Percentiles rank a stretch among this genome's conserved stretches.
These are phyloP conservation scores for Catamblyrhynchus diadema DNA, from an alignment of 2,797 vertebrate species.

Conservation along the genomic window DNA sequence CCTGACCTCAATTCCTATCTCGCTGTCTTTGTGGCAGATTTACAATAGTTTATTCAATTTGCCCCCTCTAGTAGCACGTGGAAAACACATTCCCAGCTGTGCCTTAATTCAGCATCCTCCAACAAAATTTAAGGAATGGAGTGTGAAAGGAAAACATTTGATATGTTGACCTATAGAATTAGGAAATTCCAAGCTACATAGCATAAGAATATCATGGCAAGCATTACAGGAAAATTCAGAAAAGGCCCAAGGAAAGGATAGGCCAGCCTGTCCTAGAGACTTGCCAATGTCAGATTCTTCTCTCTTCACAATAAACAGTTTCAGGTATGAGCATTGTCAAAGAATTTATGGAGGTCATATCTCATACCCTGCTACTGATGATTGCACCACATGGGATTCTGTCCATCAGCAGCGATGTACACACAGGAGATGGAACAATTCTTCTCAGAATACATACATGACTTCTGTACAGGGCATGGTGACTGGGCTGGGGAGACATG, in stretches of 20 bases:
- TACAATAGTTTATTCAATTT: not conserved
- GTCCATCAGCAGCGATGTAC: not conserved
- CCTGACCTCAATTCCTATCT: not conserved
- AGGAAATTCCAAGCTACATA: not conserved
- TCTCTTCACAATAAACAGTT: not conserved
- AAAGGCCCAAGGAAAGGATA: not conserved
- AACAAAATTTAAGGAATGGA: not conserved
- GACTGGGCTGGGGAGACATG: not conserved
- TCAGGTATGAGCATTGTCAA: not conserved
- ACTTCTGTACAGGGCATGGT: not conserved
- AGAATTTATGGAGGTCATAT: not conserved
- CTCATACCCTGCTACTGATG: not conserved
- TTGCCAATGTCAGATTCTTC: not conserved
- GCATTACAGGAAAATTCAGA: not conserved
- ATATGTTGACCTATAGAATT: not conserved
- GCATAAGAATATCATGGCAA: not conserved
- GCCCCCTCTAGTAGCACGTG: not conserved
- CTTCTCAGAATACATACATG: accelerated
- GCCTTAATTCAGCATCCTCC: not conserved
- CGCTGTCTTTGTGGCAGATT: not conserved
- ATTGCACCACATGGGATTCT: accelerated
- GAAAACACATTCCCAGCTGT: not conserved
- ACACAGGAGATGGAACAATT: not conserved
- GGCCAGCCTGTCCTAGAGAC: not conserved
- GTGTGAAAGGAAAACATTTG: not conserved